Evolutionary conservation across 2,797 vertebrate genomes (phyloP), one percentile per base, ranked within the genome.

Genomic region (Rhinatrema bivittatum): DNA sequence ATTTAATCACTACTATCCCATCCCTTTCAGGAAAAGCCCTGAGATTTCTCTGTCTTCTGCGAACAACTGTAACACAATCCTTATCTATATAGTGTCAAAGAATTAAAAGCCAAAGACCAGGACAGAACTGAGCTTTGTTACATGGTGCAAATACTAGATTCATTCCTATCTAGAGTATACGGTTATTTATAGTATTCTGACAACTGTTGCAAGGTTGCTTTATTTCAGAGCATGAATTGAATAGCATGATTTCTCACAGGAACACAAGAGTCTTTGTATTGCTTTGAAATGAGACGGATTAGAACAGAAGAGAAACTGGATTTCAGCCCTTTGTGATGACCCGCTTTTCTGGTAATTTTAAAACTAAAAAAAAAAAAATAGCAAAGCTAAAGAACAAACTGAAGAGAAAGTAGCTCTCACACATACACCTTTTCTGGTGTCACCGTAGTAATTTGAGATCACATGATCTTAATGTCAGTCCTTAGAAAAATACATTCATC

Each of bases 401-500:
- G 42, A 47, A 39, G 42, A n/a, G n/a, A n/a, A n/a, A n/a, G n/a
- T n/a, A n/a, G n/a, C n/a, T n/a, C n/a, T n/a, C n/a, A n/a, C n/a
- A n/a, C n/a, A 46, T 55, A 65, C 60, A 70, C 62, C 47, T 68
- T 61, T 52, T 48, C 73, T 77, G 71, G 75, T 74, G 79, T 50
- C 56, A 67, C 72, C 42, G 68, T 45, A 70, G 66, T 70, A 80
- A 75, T 84, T 75, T 68, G 68, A 57, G 72, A 74, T 70, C 67
- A 65, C 61, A 32, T 50, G 75, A 78, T 79, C 74, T 59, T n/a
- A 68, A 58, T 1, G 41, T 65, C 76, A 79, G 84, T 82, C 73
- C 70, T 74, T 72, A 68, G 50, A 64, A 80, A 84, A 79, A 87
- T 93, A 95, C 93, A 97, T 97, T 95, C 92, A 95, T 68, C n/a